Percentiles rank a stretch among this genome's conserved stretches.
phyloP scores from a whole-genome alignment of 2,797 vertebrate genomes.

The Rhabdomys pumilio region DNA sequence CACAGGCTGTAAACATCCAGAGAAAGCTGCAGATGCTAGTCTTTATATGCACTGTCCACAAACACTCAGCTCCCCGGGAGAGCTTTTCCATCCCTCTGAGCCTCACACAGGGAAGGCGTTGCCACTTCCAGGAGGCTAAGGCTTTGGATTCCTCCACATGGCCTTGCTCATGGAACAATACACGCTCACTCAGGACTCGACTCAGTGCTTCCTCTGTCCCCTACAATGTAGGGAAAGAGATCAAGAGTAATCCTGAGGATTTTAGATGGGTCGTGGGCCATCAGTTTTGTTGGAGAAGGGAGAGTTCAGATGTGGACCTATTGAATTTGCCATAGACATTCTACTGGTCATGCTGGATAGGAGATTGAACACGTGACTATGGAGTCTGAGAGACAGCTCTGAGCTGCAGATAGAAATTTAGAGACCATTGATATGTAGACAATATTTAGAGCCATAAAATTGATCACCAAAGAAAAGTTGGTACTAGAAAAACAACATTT shows the following conservation, averaged over 20 bases:
- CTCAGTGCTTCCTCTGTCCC: background rate
- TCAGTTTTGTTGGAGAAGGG: background rate
- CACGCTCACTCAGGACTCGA: background rate
- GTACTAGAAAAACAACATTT: background rate
- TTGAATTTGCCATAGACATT: constrained; percentile 5
- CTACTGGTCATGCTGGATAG: background rate
- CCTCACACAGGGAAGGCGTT: background rate
- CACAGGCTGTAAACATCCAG: background rate
- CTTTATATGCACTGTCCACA: background rate
- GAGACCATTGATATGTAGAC: background rate
- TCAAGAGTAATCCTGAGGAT: background rate
- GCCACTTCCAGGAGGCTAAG: background rate
- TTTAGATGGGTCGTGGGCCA: background rate
- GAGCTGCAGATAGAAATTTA: constrained; percentile 22
- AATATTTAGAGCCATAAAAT: constrained; percentile 31
- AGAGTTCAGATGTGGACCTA: background rate
- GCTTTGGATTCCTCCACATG: background rate
- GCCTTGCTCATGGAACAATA: background rate
- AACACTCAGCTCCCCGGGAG: background rate
- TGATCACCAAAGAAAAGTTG: constrained; percentile 6
- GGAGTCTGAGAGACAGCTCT: constrained; percentile 22
- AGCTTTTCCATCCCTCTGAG: background rate
- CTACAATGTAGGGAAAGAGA: background rate
- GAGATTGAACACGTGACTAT: constrained; percentile 5
- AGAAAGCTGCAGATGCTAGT: background rate